Evolutionary conservation across 2,888 invertebrate species (phyloP), one percentile per base, ranked within the genome.

Genomic region (Argyresthia albistria): DNA sequence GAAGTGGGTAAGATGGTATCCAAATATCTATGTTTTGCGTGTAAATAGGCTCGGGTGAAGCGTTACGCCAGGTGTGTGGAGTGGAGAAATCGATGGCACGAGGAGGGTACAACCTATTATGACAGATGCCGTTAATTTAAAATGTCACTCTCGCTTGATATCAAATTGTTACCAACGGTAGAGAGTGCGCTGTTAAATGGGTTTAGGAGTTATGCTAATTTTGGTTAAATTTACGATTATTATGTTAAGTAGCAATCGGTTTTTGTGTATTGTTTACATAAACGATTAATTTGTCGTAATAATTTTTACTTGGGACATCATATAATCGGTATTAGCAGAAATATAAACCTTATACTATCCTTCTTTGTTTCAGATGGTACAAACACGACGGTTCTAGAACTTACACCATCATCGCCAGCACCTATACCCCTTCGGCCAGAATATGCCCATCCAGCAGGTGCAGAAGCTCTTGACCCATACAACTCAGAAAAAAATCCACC

Each of bases 1-100:
- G 65, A 72, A 69, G 64, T 73, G 66, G 80, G 76, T 76, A 72
- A 69, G 64, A 70, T 60, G 65, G 68, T 80, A 80, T 79, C 79
- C 70, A 77, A 82, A 84, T 81, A 81, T 80, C 76, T 76, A 74
- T 78, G 78, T 80, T 84, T 82, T 76, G 81, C 79, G 72, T 77
- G 81, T 81, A 84, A 86, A 83, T 80, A 82, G 75, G 76, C 70
- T 64, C 64, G 76, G 76, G 79, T 80, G 79, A 83, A 71, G 75
- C 76, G 76, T 77, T 70, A 77, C 73, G 68, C 86, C 86, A 86
- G 86, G 84, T 84, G 86, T 74, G 64, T 59, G 39, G 48, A 15
- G 65, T 66, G 67, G 70, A 69, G 69, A 77, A 78, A 80, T 77
- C 80, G 73, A 80, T 80, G 78, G 69, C 70, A 63, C 66, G 75